Evolutionary conservation across 2,113 vertebrate genomes (phyloP).

Genomic region (Cyprinodon variegatus): DNA sequence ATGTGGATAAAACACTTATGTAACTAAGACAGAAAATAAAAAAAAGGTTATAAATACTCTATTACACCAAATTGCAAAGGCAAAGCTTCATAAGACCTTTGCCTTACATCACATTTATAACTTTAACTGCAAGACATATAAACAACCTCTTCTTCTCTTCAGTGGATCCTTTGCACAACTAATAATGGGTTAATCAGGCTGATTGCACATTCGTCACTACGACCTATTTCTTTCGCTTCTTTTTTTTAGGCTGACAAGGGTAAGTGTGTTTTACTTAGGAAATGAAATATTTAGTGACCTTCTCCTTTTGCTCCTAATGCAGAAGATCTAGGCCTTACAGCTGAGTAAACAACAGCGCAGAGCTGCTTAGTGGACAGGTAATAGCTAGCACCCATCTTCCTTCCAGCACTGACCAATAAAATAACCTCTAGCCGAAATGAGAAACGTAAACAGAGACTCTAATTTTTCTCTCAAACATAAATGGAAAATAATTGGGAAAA

Average conservation of each 20-base stretch:
- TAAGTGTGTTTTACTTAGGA: slow-evolving; percentile 84
- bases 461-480: background rate
- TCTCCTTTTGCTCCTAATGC: slow-evolving; percentile 73
- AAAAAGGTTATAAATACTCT: slow-evolving; percentile 2
- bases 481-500: background rate
- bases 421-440: slow-evolving; percentile 10
- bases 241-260: slow-evolving; percentile 61
- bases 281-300: slow-evolving; percentile 85
- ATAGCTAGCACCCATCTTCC: slow-evolving; percentile 32
- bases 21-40: slow-evolving; percentile 1
- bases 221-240: slow-evolving; percentile 66
- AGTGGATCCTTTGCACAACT: slow-evolving; percentile 75
- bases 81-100: slow-evolving; percentile 65
- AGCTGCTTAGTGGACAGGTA: slow-evolving; percentile 72
- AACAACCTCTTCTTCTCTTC: slow-evolving; percentile 76
- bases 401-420: slow-evolving; percentile 40
- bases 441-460: background rate
- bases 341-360: slow-evolving; percentile 82
- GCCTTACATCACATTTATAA: slow-evolving; percentile 68
- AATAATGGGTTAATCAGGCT: slow-evolving; percentile 83
- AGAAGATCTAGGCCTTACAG: slow-evolving; percentile 78
- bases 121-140: slow-evolving; percentile 70
- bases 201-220: slow-evolving; percentile 85
- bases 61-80: slow-evolving; percentile 38
- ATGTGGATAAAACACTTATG: background rate